Conservation (phyloP, 2,888 invertebrate species). For the Hirtodrosophila histrioides region DNA sequence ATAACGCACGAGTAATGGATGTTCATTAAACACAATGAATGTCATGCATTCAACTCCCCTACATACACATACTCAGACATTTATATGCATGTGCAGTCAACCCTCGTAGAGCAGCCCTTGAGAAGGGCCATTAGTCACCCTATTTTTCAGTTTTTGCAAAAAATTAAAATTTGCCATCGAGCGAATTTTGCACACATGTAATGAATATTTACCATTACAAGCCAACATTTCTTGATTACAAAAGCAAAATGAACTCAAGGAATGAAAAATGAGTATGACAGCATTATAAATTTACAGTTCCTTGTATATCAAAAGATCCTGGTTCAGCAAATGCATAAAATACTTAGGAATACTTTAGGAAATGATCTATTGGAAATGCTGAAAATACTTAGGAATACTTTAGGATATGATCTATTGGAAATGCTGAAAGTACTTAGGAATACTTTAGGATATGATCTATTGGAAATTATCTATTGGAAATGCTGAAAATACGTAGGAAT, state of each 20-base stretch:
- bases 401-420: too few species aligned
- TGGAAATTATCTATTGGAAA: too few species aligned
- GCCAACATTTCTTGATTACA: conserved; percentile 36
- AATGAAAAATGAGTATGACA: conserved; percentile 19
- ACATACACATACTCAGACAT: conserved; percentile 24
- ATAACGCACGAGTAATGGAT: conserved; percentile 74
- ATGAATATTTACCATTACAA: conserved; percentile 71
- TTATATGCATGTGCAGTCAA: conserved; percentile 38
- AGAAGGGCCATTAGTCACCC: conserved; percentile 54
- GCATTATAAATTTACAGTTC: conserved; percentile 19
- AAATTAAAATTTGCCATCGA: conserved; percentile 68
- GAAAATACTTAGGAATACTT: too few species aligned
- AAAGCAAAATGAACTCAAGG: conserved; percentile 8
- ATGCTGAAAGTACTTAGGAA: too few species aligned
- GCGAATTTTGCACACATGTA: conserved; percentile 68
- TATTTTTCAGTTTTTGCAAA: conserved; percentile 62
- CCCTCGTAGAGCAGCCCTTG: conserved; percentile 46
- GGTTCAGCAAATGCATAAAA: too few species aligned
- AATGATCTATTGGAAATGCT: too few species aligned
- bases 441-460: too few species aligned
- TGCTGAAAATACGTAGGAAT: too few species aligned
- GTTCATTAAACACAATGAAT: conserved; percentile 81
- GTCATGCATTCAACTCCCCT: conserved; percentile 64
- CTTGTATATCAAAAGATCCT: background rate
- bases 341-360: too few species aligned